Evolutionary conservation across 2,888 invertebrate species (phyloP).

Genomic region (Lymantria monacha): DNA sequence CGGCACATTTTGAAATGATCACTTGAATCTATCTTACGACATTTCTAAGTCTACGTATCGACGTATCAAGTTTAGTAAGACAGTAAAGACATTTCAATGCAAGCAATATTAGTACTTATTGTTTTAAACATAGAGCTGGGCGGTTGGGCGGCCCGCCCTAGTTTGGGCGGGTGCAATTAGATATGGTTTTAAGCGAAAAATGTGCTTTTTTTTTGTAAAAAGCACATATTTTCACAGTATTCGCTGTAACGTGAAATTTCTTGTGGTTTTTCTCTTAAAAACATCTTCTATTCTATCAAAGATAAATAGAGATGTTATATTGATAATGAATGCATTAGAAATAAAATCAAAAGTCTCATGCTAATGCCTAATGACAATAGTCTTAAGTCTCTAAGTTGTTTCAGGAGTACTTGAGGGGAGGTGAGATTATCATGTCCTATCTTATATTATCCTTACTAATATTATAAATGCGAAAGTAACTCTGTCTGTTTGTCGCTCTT

Average conservation of each 20-base stretch:
- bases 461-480: too few relatives aligned
- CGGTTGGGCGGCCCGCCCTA: slow-evolving; percentile 66
- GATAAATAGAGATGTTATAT: background rate
- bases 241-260: background rate
- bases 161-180: slow-evolving; percentile 75
- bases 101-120: slow-evolving; percentile 64
- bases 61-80: slow-evolving; percentile 66
- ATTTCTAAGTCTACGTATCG: slow-evolving; percentile 64
- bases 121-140: slow-evolving; percentile 37
- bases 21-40: slow-evolving; percentile 61
- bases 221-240: background rate
- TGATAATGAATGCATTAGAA: background rate
- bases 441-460: too few relatives aligned
- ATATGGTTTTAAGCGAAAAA: slow-evolving; percentile 57
- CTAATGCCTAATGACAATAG: too few relatives aligned
- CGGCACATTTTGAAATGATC: slow-evolving; percentile 58
- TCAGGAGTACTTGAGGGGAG: too few relatives aligned
- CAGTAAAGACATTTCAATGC: slow-evolving; percentile 57
- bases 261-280: background rate
- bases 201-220: slow-evolving; percentile 48
- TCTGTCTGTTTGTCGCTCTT: too few relatives aligned
- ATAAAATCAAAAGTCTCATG: too few relatives aligned
- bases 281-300: background rate
- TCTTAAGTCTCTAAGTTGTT: too few relatives aligned
- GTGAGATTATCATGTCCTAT: too few relatives aligned